A percentile compares a stretch with the other conserved stretches of the same genome.
These are phyloP conservation scores for Tenthredo mesomela DNA, from an alignment of 2,888 invertebrate species.

Conservation along the genomic window DNA sequence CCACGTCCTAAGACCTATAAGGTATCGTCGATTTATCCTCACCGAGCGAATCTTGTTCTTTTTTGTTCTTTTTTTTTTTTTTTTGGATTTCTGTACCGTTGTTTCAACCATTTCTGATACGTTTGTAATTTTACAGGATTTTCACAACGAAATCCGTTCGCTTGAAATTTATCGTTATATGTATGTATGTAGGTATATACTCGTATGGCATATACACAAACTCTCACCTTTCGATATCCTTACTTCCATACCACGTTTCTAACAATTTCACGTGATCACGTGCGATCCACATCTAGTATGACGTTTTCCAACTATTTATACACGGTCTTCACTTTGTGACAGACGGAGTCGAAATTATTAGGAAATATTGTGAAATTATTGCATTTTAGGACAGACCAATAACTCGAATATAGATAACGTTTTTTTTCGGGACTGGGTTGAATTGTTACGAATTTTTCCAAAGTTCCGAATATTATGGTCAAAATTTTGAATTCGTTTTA, in stretches of 20 bases:
- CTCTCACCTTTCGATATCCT: background rate
- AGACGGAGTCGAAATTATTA: too few relatives aligned
- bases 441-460: too few relatives aligned
- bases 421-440: too few relatives aligned
- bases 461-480: too few relatives aligned
- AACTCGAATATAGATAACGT: too few relatives aligned
- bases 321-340: too few relatives aligned
- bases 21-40: background rate
- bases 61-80: background rate
- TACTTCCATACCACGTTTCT: background rate
- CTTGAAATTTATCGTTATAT: background rate
- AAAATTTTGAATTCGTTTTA: too few relatives aligned
- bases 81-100: background rate
- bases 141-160: background rate
- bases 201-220: background rate
- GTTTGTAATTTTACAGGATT: background rate
- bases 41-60: background rate
- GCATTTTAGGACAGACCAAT: too few relatives aligned
- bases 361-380: too few relatives aligned
- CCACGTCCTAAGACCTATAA: background rate
- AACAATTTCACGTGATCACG: background rate
- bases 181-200: background rate
- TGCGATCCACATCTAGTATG: background rate
- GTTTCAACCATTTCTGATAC: slow-evolving; percentile 7
- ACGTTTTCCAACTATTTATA: too few relatives aligned